A percentile compares a stretch with the other conserved stretches of the same genome.
phyloP scores from a whole-genome alignment of 2,797 vertebrate species.

The Synanceia verrucosa region DNA sequence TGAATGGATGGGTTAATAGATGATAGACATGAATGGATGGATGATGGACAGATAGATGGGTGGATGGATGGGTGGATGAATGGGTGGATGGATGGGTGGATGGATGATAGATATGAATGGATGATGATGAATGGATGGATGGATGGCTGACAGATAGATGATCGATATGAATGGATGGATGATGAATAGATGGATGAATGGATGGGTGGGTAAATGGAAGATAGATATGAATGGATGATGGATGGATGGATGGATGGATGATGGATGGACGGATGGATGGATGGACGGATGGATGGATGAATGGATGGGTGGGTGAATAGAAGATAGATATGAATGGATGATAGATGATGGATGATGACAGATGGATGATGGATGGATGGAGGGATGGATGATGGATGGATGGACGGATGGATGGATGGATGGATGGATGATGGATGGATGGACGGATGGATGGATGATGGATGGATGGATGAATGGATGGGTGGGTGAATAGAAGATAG shows the following conservation, averaged over 20 bases:
- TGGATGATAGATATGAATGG: too few relatives aligned
- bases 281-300: not conserved
- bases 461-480: not conserved
- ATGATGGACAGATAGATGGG: too few relatives aligned
- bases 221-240: not conserved
- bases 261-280: not conserved
- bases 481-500: slow-evolving; percentile 11
- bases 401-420: not conserved
- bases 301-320: not conserved
- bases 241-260: not conserved
- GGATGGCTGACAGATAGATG: not conserved
- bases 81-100: accelerated
- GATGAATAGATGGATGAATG: not conserved
- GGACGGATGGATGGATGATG: not conserved
- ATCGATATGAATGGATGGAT: too few relatives aligned
- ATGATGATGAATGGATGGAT: not conserved
- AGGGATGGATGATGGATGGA: not conserved
- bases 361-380: not conserved
- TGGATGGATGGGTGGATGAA: too few relatives aligned
- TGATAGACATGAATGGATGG: too few relatives aligned
- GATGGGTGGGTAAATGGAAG: not conserved
- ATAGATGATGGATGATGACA: not conserved
- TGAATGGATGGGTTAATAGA: too few relatives aligned
- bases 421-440: not conserved
- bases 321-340: not conserved